Percentiles rank a stretch among this genome's conserved stretches.
phyloP scores from a whole-genome alignment of 2,113 vertebrate species.

The Grantiella picta region DNA sequence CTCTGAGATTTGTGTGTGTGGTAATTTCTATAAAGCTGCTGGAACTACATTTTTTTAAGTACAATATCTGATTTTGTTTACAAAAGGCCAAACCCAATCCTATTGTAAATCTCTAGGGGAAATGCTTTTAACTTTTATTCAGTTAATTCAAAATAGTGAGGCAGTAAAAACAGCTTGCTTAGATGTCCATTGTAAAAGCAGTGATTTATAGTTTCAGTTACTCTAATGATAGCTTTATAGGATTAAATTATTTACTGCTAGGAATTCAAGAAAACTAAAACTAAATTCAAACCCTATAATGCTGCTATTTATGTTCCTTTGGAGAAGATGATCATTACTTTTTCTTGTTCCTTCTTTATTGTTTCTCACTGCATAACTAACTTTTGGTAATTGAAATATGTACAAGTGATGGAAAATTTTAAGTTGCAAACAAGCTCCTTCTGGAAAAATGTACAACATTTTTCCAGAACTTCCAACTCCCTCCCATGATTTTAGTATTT shows the following conservation, averaged over 20 bases:
- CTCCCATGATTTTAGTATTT: not conserved
- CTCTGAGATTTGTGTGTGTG: constrained; percentile 34
- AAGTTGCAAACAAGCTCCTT: not conserved
- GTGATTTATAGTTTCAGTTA: constrained; percentile 70
- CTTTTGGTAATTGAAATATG: not conserved
- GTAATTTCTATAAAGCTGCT: constrained; percentile 56
- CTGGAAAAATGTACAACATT: not conserved
- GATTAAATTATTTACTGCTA: constrained; percentile 72
- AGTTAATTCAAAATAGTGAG: constrained; percentile 62
- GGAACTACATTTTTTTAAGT: constrained; percentile 51
- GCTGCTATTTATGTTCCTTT: constrained; percentile 54
- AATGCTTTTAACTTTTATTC: constrained; percentile 70
- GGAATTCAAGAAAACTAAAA: constrained; percentile 55
- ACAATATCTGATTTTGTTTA: constrained; percentile 63
- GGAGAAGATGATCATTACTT: not conserved
- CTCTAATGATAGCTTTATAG: constrained; percentile 72
- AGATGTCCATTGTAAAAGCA: constrained; percentile 63
- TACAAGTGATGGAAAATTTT: not conserved
- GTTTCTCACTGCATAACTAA: not conserved
- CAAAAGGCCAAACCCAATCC: constrained; percentile 50
- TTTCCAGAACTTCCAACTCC: not conserved
- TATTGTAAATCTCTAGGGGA: constrained; percentile 33
- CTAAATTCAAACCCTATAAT: constrained; percentile 53
- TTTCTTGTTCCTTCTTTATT: not conserved
- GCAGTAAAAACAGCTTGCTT: constrained; percentile 63